Evolutionary conservation across 1,140 invertebrate genomes (phyloP).

Genomic region (Episyrphus balteatus): DNA sequence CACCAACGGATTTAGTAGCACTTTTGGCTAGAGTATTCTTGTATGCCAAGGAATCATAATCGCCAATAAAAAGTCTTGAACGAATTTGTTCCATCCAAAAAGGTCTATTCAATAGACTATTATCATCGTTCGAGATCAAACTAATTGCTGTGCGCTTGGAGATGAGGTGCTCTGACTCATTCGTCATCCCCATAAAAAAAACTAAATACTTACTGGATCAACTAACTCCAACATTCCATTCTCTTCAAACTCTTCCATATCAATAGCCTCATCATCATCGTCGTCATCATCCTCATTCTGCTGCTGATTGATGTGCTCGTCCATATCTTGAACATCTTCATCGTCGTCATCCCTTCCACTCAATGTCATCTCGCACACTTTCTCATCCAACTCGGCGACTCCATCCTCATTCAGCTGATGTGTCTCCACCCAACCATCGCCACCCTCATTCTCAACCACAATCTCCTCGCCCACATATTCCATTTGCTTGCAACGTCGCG

Average conservation of each 20-base stretch:
- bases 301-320: neutral
- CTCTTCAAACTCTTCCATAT: slow-evolving; percentile 98
- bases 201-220: slow-evolving; percentile 59
- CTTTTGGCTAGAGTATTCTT: no score
- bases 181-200: neutral
- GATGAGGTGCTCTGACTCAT: neutral
- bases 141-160: neutral
- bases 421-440: slow-evolving; percentile 98
- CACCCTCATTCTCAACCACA: slow-evolving; percentile 78
- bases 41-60: no score
- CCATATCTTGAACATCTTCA: neutral
- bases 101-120: neutral
- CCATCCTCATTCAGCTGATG: slow-evolving; percentile 51
- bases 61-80: no score
- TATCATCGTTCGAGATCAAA: neutral
- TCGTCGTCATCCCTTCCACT: slow-evolving; percentile 27
- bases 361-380: slow-evolving; percentile 55
- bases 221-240: slow-evolving; percentile 84
- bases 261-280: slow-evolving; percentile 86
- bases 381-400: slow-evolving; percentile 34
- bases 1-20: no score
- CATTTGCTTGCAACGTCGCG: slow-evolving; percentile 88
- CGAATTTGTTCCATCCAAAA: no score
- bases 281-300: slow-evolving; percentile 58
- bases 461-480: slow-evolving; percentile 83